Base-by-base conservation (phyloP, 2,888 invertebrate species). In the Melanargia galathea region DNA sequence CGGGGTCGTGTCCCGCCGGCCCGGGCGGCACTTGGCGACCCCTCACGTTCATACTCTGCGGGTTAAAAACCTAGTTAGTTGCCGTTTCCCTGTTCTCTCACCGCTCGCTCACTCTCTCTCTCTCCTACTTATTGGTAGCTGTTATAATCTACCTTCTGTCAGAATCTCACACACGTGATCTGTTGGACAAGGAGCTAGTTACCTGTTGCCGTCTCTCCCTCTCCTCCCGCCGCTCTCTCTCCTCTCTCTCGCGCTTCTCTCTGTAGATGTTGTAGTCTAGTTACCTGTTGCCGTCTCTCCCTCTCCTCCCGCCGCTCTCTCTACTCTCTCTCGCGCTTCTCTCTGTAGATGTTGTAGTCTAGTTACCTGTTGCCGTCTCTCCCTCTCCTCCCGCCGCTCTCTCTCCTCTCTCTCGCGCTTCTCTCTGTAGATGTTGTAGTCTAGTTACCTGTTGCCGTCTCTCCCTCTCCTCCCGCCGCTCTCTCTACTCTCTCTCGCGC, bases 291-390 rank as follows among this genome's bases (percentile, higher is more conserved):
- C 24, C 26, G n/a, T 48, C 48, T 48, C 13, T 24, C 22, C 4
- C 22, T 11, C 24, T 46, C 24, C 24, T n/a, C n/a, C n/a, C n/a
- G n/a, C n/a, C n/a, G n/a, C n/a, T n/a, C 24, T 10, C 46, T 22
- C 46, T 24, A 1, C 46, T 24, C 48, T n/a, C 62, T 60, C 70
- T 40, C 62, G 43, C 64, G 57, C 61, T 38, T 64, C 60, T 11
- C 65, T 67, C 11, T 74, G 70, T 11, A 69, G 62, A 51, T 73
- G 72, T 20, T 81, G 77, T 63, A 83, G 86, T 71, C 83, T 26
- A 2, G 13, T 38, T 38, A 38, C 58, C 43, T 66, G 64, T 45
- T 26, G 48, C 24, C 26, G n/a, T 48, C 48, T 48, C 13, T 24
- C 22, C 4, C 22, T 11, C 24, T 46, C 24, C 24, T n/a, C n/a